A percentile compares a stretch with the other conserved stretches of the same genome.
Conservation (phyloP, 2,113 vertebrate genomes). For the Pseudolaguvia tuberculata region DNA sequence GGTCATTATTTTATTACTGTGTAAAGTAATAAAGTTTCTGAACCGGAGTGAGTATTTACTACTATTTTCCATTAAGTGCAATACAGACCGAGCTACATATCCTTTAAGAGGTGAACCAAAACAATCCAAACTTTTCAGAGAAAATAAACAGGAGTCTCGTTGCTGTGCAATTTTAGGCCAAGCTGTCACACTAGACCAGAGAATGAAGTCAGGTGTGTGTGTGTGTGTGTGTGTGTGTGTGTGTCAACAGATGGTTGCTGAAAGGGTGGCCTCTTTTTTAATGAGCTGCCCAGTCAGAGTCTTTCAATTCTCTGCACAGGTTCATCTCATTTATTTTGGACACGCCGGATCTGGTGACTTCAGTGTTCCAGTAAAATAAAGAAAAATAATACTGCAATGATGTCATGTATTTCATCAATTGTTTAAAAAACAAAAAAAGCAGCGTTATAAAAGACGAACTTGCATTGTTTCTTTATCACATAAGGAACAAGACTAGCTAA, state of each 20-base stretch:
- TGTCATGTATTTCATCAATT: conserved; percentile 24
- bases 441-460: too few species aligned
- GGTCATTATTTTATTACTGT: conserved; percentile 3
- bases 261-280: conserved; percentile 44
- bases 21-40: too few species aligned
- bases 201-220: conserved; percentile 5
- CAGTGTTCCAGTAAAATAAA: not conserved
- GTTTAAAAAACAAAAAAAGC: not conserved
- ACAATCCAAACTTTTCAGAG: not conserved
- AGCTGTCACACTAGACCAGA: not conserved
- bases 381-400: not conserved
- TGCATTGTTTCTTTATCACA: not conserved
- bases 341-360: not conserved
- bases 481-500: not conserved
- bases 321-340: not conserved
- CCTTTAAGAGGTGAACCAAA: not conserved
- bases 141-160: not conserved
- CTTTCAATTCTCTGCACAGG: conserved; percentile 29
- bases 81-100: not conserved
- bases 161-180: conserved; percentile 1
- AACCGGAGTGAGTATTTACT: not conserved
- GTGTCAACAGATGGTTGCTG: conserved; percentile 42
- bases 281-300: conserved; percentile 34
- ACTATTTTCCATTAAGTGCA: not conserved
- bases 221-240: conserved; percentile 1